Evolutionary conservation across 2,888 invertebrate species (phyloP).

Genomic region (Dyspetes luteomarginatus): DNA sequence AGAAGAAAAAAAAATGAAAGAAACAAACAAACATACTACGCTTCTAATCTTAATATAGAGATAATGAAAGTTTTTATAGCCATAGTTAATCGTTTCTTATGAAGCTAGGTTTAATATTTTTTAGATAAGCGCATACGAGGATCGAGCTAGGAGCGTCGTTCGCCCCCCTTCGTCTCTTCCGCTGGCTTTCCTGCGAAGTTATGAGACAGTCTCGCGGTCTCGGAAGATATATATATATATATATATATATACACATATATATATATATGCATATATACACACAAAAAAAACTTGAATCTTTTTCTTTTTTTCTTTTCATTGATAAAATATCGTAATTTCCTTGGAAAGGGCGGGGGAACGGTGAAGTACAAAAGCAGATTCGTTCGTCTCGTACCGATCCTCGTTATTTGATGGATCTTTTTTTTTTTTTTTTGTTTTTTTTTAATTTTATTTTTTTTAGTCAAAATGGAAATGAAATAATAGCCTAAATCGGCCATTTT

Average conservation of each 20-base stretch:
- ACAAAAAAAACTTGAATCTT: too few relatives aligned
- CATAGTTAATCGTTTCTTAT: conserved; percentile 78
- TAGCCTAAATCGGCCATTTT: conserved; percentile 46
- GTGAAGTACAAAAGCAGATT: conserved; percentile 57
- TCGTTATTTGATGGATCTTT: conserved; percentile 63
- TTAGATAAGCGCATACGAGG: conserved; percentile 74
- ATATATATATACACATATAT: too few relatives aligned
- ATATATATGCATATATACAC: conserved; percentile 8
- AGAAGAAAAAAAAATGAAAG: conserved; percentile 68
- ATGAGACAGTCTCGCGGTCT: conserved; percentile 51
- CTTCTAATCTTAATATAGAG: conserved; percentile 81
- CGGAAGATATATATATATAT: conserved; percentile 36
- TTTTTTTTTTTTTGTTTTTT: conserved; percentile 46
- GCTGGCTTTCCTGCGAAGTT: conserved; percentile 60
- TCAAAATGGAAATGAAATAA: conserved; percentile 19
- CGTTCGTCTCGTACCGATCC: conserved; percentile 61
- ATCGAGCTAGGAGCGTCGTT: conserved; percentile 65
- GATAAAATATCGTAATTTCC: conserved; percentile 60
- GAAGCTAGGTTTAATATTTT: conserved; percentile 77
- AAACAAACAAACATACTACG: conserved; percentile 77
- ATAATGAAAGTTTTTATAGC: conserved; percentile 79
- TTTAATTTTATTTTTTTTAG: conserved; percentile 26
- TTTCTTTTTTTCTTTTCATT: conserved; percentile 24
- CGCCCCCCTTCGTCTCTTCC: conserved; percentile 60
- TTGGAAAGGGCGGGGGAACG: conserved; percentile 55